Conservation (phyloP, 2,888 invertebrate genomes). For the Pandemis cinnamomeana region DNA sequence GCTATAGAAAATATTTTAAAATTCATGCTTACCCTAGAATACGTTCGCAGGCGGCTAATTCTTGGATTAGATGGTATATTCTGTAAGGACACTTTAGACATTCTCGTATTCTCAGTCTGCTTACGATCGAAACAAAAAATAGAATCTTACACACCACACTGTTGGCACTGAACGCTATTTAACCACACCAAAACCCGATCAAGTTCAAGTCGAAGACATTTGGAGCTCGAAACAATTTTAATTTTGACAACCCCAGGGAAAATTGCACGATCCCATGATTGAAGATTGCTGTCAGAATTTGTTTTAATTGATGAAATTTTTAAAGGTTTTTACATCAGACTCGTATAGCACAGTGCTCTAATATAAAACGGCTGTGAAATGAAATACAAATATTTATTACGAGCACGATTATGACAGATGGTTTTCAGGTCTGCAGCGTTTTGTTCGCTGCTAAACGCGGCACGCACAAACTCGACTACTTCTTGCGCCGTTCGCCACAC, state of each 20-base stretch:
- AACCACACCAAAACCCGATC: conserved; percentile 60
- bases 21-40: conserved; percentile 75
- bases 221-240: conserved; percentile 62
- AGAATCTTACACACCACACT: conserved; percentile 61
- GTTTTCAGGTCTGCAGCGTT: conserved; percentile 30
- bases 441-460: conserved; percentile 44
- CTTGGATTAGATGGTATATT: conserved; percentile 80
- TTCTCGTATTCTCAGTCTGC: conserved; percentile 57
- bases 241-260: conserved; percentile 61
- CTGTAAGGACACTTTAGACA: conserved; percentile 80
- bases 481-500: conserved; percentile 63
- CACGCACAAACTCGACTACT: conserved; percentile 54
- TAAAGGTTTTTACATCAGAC: neutral
- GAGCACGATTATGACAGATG: conserved; percentile 47
- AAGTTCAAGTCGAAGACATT: conserved; percentile 56
- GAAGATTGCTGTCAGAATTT: conserved; percentile 33
- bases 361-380: conserved; percentile 28
- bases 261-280: conserved; percentile 65
- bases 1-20: conserved; percentile 4
- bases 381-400: conserved; percentile 33
- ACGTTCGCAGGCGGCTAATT: conserved; percentile 76
- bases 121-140: conserved; percentile 61
- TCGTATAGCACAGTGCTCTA: neutral
- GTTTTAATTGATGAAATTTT: conserved; percentile 31
- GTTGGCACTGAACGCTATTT: conserved; percentile 58